A percentile compares a stretch with the other conserved stretches of the same genome.
Evolutionary conservation across 2,113 vertebrate species (phyloP).

Genomic region (Xiphophorus maculatus): DNA sequence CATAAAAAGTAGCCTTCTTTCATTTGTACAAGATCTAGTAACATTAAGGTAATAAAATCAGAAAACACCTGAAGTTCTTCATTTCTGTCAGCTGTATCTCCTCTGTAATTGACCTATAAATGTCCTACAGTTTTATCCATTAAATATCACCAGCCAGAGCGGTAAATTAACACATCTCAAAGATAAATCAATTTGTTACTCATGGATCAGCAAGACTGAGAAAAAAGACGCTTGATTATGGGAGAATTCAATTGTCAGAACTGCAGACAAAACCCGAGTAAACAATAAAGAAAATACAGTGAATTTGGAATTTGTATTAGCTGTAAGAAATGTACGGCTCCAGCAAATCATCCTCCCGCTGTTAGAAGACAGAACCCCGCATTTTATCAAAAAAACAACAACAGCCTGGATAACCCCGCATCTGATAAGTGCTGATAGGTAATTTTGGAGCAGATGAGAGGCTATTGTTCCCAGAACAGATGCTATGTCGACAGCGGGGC

Average conservation of each 20-base stretch:
- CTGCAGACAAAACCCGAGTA: neutral
- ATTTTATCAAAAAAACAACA: constrained; percentile 25
- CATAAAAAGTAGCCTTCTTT: no score
- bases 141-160: neutral
- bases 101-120: neutral
- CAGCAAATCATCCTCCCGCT: neutral
- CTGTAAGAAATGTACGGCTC: neutral
- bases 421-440: constrained; percentile 62
- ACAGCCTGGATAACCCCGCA: constrained; percentile 28
- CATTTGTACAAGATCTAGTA: neutral
- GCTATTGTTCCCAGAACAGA: constrained; percentile 62
- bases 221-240: no score
- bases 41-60: neutral
- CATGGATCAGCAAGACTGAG: neutral
- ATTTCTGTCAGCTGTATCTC: neutral
- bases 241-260: neutral
- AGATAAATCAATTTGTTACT: neutral
- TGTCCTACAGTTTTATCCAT: neutral
- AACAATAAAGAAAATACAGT: neutral
- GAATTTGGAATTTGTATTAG: neutral
- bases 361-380: constrained; percentile 1
- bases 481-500: constrained; percentile 57
- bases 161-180: neutral
- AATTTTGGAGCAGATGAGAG: constrained; percentile 56
- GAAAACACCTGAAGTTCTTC: neutral